Percentiles rank a stretch among this genome's conserved stretches.
These are phyloP conservation scores for Ganaspis sp. DNA, from an alignment of 1,140 invertebrate species.

Conservation along the genomic window DNA sequence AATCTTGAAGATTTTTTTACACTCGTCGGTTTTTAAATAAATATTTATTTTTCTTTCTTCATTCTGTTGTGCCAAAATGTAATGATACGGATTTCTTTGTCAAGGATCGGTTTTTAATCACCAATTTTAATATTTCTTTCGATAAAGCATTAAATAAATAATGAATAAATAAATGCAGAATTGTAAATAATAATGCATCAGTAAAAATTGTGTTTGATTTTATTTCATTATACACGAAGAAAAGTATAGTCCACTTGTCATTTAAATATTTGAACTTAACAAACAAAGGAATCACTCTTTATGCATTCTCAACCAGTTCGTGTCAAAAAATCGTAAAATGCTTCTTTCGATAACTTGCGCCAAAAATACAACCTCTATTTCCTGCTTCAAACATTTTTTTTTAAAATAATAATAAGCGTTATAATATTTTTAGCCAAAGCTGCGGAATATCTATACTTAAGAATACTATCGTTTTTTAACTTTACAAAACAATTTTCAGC, in stretches of 20 bases:
- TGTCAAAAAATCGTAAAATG: background rate
- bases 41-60: no score
- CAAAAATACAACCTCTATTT: slow-evolving; percentile 10
- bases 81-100: no score
- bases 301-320: background rate
- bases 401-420: background rate
- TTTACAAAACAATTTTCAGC: no score
- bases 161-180: no score
- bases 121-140: no score
- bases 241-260: slow-evolving; percentile 16
- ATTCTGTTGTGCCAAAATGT: no score
- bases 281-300: background rate
- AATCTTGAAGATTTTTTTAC: no score
- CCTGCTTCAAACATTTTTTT: background rate
- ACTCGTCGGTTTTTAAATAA: no score
- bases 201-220: slow-evolving; percentile 32
- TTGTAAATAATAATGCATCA: slow-evolving; percentile 34
- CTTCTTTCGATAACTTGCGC: background rate
- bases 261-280: slow-evolving; percentile 10
- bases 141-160: no score
- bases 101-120: no score
- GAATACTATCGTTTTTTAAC: background rate
- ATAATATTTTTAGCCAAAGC: slow-evolving; percentile 2
- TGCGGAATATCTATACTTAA: slow-evolving; percentile 3
- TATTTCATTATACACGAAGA: slow-evolving; percentile 36